phyloP scores from a whole-genome alignment of 2,113 vertebrate genomes.

The Cepphus grylle region DNA sequence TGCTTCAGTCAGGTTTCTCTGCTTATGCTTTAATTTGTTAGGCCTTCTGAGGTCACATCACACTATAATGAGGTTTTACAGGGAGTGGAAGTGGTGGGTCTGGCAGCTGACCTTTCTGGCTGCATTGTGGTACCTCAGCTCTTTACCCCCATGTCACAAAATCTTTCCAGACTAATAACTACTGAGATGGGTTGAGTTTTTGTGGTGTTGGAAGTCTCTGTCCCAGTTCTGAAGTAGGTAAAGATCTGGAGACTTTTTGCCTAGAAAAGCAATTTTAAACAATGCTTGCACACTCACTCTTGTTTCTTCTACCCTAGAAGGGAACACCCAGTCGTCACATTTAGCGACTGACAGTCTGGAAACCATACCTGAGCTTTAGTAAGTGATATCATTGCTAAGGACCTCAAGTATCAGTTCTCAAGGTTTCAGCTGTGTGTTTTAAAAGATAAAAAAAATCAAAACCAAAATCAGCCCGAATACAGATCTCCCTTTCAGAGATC shows the following conservation, averaged over 20 bases:
- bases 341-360: neutral
- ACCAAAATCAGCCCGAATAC: neutral
- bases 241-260: neutral
- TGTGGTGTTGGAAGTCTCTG: neutral
- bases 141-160: neutral
- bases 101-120: neutral
- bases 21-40: neutral
- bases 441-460: neutral
- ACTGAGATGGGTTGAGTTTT: neutral
- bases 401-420: neutral
- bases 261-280: neutral
- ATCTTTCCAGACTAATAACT: neutral
- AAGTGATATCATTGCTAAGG: neutral
- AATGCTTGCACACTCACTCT: neutral
- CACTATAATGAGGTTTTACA: neutral
- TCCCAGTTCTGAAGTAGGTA: neutral
- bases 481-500: neutral
- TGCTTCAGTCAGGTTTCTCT: neutral
- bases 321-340: neutral
- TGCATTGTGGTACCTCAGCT: neutral
- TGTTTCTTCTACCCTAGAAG: neutral
- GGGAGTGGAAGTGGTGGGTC: neutral
- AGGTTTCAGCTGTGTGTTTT: neutral
- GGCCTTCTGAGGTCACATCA: accelerated
- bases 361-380: neutral